phyloP scores from a whole-genome alignment of 2,797 vertebrate genomes.

The Mico argentatus region DNA sequence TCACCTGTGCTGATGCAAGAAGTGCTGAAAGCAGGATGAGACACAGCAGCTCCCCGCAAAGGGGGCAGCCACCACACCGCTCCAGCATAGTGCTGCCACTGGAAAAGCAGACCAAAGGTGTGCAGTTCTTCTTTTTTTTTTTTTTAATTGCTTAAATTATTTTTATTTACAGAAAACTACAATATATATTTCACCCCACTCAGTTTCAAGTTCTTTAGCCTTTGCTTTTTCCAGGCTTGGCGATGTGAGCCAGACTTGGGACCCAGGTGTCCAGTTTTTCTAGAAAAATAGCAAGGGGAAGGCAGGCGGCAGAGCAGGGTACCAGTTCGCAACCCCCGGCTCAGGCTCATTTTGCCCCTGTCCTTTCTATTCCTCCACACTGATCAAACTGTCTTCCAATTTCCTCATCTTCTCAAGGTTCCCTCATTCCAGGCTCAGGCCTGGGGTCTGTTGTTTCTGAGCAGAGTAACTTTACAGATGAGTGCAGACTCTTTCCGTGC shows the following conservation, averaged over 20 bases:
- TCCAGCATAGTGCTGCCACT: background rate
- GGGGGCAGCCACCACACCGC: no score
- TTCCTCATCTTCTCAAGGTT: background rate
- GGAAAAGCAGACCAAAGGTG: background rate
- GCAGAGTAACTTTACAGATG: background rate
- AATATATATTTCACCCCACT: no score
- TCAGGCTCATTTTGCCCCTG: background rate
- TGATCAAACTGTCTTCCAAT: background rate
- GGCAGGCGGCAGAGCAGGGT: background rate
- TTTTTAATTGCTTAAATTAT: no score
- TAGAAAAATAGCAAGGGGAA: background rate
- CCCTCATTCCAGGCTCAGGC: background rate
- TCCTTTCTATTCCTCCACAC: background rate
- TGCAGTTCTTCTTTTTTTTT: background rate
- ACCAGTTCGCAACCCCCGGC: background rate
- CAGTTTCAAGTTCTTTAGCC: no score
- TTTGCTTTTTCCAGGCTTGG: no score
- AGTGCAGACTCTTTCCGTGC: background rate
- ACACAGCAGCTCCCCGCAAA: accelerated
- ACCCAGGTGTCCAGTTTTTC: background rate
- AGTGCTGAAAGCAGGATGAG: background rate
- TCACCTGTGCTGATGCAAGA: accelerated
- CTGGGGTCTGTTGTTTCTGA: background rate
- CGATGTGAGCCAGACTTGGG: no score
- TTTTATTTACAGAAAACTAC: no score